Base-by-base conservation (phyloP, 2,888 invertebrate species). In the Piscicola geometra region DNA sequence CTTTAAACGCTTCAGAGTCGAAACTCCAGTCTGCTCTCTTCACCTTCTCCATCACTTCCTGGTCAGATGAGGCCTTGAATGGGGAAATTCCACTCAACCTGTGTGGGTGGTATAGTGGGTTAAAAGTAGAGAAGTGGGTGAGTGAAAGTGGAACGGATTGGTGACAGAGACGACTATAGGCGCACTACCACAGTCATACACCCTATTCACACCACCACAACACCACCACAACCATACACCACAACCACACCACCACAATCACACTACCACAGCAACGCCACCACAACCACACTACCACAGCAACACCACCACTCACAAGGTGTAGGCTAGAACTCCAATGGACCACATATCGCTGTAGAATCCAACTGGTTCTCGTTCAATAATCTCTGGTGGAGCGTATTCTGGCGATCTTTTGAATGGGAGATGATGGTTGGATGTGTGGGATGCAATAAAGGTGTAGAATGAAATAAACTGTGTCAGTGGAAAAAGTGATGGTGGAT, bases 271-370 rank as follows among this genome's bases (percentile, higher is more conserved):
- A 5, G 21, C 3, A 30, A 64, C 3, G 21, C 3, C 64, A 30
- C 25, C 30, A 30, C 64, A 64, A 3, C 9, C 15, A 32, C 30
- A 69, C 32, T 28, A 21, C 12, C 25, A 21, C 28, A 32, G 33
- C 25, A 60, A 60, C n/a, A 72, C 18, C 15, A 35, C 28, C 60
- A 91, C 93, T 92, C 87, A 94, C 91, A 99, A 88, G 60, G 99
- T 97, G 85, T 99, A 99, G 25, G 93, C 91, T n/a, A 99, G 89
- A 0, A 99, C 99, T 83, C 99, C 99, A 47, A 96, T 92, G 50
- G 98, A 97, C 99, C 99, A 99, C 99, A 99, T 99, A 85, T 99
- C 99, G 0, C 99, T 99, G 88, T 98, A 99, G 89, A 99, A 99
- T 75, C 99, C 99, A 78, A 99, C 98, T 0, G 98, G 94, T 86